Base-by-base conservation (phyloP, 1,140 invertebrate genomes). In the Drosophila melanogaster region DNA sequence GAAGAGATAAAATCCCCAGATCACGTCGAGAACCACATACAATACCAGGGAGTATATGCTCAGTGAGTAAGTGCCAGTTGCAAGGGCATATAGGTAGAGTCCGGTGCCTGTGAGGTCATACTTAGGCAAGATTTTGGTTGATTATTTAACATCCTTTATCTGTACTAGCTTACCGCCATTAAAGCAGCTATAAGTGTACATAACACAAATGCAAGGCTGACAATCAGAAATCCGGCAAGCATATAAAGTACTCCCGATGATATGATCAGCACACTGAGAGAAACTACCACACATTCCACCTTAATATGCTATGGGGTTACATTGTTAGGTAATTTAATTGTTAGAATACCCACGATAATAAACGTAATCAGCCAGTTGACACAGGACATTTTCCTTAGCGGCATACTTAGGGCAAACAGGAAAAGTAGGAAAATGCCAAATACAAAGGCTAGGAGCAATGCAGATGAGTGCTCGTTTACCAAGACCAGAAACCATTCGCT, bases 81-180 rank as follows among this genome's bases (percentile, higher is more conserved):
- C 19, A 19, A 65, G 4, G 6, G 70, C 12, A 14, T 67, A 75
- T 11, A 69, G 44, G 1, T 54, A 35, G 4, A 60, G 43, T 50
- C 47, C 47, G 11, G 38, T 55, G n/a, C 51, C 50, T 4, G 83
- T 87, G 3, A 79, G 38, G 17, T 86, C 83, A 30, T 10, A 22
- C 83, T 86, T 41, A 4, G 40, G n/a, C 19, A 4, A 7, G 24
- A 3, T 15, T 12, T 4, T n/a, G 10, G 2, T 56, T 7, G 0
- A n/a, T 17, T 35, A 44, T 24, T 0, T 7, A 30, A 30, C 7
- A 0, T 5, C 2, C 1, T 10, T 7, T 1, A 6, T 14, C 0
- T 6, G 3, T 0, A 2, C 4, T 4, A 12, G 78, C 81, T 79
- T 62, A 86, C 81, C 49, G 50, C 35, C 19, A 60, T 2, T 15